These are phyloP conservation scores for Incurvaria masculella DNA, from an alignment of 2,888 invertebrate genomes.

Conservation along the genomic window DNA sequence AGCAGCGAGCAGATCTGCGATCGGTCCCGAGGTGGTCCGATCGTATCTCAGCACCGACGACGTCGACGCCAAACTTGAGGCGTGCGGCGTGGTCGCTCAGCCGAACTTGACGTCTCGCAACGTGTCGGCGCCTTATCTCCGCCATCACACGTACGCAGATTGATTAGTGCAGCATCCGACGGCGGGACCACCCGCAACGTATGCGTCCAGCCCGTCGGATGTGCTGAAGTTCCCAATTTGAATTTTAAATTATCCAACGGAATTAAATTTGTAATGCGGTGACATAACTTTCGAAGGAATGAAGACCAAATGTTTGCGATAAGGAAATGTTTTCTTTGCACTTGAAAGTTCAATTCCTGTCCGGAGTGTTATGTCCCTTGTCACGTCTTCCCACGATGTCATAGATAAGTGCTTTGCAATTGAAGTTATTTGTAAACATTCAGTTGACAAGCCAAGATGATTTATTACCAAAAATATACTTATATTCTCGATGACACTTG, in stretches of 20 bases:
- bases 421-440: background rate
- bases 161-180: background rate
- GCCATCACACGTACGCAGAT: background rate
- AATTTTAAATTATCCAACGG: background rate
- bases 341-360: background rate
- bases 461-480: no score
- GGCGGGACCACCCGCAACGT: background rate
- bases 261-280: background rate
- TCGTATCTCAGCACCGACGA: background rate
- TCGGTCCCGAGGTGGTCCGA: background rate
- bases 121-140: background rate
- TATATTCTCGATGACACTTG: no score
- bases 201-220: background rate
- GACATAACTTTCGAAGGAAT: background rate
- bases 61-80: no score
- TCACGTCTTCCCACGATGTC: background rate
- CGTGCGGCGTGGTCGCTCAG: no score
- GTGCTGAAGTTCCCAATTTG: background rate
- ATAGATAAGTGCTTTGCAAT: background rate
- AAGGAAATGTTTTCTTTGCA: background rate
- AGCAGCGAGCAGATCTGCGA: background rate
- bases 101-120: background rate
- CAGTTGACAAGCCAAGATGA: background rate
- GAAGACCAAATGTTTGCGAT: background rate
- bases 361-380: background rate